Evolutionary conservation across 2,797 vertebrate species (phyloP), one percentile per base, ranked within the genome.

Genomic region (Argya squamiceps): DNA sequence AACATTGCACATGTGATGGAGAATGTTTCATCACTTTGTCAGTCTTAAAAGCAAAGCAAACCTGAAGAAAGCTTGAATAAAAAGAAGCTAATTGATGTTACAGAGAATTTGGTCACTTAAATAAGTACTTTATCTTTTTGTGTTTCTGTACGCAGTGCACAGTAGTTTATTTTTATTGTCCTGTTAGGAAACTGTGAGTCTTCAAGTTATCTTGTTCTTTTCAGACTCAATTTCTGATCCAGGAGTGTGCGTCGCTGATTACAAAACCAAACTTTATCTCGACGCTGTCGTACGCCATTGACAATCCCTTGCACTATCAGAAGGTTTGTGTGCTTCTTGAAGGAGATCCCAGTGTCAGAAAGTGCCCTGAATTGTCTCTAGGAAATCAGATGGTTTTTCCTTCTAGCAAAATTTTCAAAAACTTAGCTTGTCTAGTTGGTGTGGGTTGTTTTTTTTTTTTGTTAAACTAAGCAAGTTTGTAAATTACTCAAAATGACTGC

Each of bases 201-300:
- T 84, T 95, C 50, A 94, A 27, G 15, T 81, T 95, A 32, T 23
- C 79, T 74, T 92, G 37, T 74, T 95, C 74, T 92, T 97, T 97
- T n/a, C 97, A 99, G 99, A 99, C 99, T 98, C 99, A 99, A 93
- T 99, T 99, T 99, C 98, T 99, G 99, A 99, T 99, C 98, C 99
- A 99, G 98, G 99, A 99, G 99, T 99, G 99, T 98, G 99, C 99
- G 73, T 99, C 99, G 82, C 98, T 99, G 98, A 99, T 99, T 97
- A 99, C 99, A 56, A 99, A 99, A 98, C 99, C 99, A 98, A 99
- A 99, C 97, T 99, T 99, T 98, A 99, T 99, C 98, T 99, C 99
- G 74, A 99, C 99, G 91, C 98, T 99, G 96, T 99, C 99, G 83
- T 99, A 99, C 99, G 99, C 99, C 98, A 99, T 99, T 98, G 99